Evolutionary conservation across 2,797 vertebrate species (phyloP).

Genomic region (Champsocephalus gunnari): DNA sequence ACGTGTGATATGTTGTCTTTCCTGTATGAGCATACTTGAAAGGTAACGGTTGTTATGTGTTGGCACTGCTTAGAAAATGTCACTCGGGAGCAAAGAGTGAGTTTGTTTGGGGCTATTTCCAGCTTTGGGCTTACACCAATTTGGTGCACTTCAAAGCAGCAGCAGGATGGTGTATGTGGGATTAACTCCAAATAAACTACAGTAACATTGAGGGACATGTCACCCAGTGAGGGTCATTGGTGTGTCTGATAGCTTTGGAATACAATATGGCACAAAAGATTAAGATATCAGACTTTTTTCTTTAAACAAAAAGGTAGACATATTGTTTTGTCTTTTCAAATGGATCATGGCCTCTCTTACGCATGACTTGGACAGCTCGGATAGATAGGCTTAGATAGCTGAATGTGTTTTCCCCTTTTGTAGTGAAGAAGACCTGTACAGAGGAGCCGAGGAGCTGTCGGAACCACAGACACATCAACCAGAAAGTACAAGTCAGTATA

Average conservation of each 20-base stretch:
- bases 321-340: background rate
- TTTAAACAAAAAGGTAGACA: background rate
- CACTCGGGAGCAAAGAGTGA: background rate
- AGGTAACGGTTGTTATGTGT: no score
- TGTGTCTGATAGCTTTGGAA: background rate
- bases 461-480: slow-evolving; percentile 55
- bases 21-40: no score
- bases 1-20: background rate
- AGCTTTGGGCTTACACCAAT: background rate
- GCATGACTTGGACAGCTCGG: background rate
- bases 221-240: background rate
- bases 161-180: background rate
- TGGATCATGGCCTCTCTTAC: background rate
- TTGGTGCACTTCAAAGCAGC: slow-evolving; percentile 5
- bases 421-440: slow-evolving; percentile 93
- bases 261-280: background rate
- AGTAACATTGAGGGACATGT: background rate
- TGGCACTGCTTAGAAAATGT: background rate
- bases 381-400: no score
- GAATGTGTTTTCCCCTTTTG: background rate
- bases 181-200: slow-evolving; percentile 14
- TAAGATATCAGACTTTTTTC: background rate
- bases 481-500: slow-evolving; percentile 69
- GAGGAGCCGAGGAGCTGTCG: slow-evolving; percentile 91
- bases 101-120: background rate